Evolutionary conservation across 2,113 vertebrate genomes (phyloP).

Genomic region (Colistium nudipinnis): DNA sequence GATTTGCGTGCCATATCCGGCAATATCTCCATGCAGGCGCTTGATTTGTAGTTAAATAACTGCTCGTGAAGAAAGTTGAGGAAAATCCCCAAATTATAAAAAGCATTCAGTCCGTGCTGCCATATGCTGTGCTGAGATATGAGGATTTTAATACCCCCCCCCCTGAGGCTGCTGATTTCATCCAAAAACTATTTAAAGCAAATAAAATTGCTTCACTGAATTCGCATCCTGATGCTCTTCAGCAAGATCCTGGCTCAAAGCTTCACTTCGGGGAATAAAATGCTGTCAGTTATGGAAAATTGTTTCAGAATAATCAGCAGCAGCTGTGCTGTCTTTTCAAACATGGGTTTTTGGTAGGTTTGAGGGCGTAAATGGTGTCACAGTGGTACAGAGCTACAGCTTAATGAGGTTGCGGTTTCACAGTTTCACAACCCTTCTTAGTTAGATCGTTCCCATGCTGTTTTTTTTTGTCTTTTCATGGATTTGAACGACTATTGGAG

Average conservation of each 20-base stretch:
- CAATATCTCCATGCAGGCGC: too few relatives aligned
- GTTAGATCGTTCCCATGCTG: too few relatives aligned
- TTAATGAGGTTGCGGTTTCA: background rate
- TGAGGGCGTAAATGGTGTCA: background rate
- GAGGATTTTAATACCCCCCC: too few relatives aligned
- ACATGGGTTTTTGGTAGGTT: background rate
- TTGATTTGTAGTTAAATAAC: too few relatives aligned
- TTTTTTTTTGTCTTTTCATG: too few relatives aligned
- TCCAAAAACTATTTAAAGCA: constrained; percentile 6
- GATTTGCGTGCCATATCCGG: too few relatives aligned
- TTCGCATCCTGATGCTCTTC: background rate
- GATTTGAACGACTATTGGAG: too few relatives aligned
- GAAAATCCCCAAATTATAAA: too few relatives aligned
- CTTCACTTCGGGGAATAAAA: constrained; percentile 5
- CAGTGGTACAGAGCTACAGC: background rate
- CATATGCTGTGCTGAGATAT: background rate
- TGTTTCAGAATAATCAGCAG: background rate
- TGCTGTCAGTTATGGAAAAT: background rate
- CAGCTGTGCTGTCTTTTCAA: background rate
- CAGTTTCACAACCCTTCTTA: too few relatives aligned
- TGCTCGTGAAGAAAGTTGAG: too few relatives aligned
- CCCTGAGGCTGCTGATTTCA: too few relatives aligned
- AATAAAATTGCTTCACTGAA: constrained; percentile 6
- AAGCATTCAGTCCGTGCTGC: background rate
- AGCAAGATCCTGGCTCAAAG: constrained; percentile 6